Evolutionary conservation across 2,888 invertebrate species (phyloP), one percentile per base, ranked within the genome.

Genomic region (Blera fallax): DNA sequence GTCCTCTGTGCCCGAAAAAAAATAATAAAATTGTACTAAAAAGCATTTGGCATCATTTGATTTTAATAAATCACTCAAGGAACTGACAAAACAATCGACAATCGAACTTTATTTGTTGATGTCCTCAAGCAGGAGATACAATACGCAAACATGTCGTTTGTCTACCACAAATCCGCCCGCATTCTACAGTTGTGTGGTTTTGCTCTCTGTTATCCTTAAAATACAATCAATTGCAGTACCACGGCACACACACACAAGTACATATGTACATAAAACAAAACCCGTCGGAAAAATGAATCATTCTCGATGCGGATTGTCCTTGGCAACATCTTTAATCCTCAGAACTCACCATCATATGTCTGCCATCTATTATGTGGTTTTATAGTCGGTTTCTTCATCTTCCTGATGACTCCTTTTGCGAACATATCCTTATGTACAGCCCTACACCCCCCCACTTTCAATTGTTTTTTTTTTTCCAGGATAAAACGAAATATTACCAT

Each of bases 321-420:
- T 58, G 62, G 73, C 73, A 73, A 54, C 73, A 54, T 52, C 43
- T 58, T 64, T 73, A 64, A 73, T 73, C 73, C 52, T 54, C 29
- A 64, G 62, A 64, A 73, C 52, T 64, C 52, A 34, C 52, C 73
- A 64, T 73, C 62, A 64, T 64, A 29, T 62, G 32, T 52, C 62
- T 73, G 73, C 52, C 40, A 73, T 73, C 62, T 32, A 73, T 73
- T 73, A 54, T 64, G 73, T 64, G 73, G 73, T 58, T 72, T 72
- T 48, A 34, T 48, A 58, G 45, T 72, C 48, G 48, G 58, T 64
- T 73, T 62, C 21, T 60, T 60, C 58, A 60, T 72, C 58, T 60
- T 58, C 48, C 72, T 72, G 50, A 72, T 72, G 60, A 72, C 60
- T 60, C 60, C 62, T 50, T 60, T n/a, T n/a, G n/a, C 45, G 62